These are phyloP conservation scores for Dicerorhinus sumatrensis DNA, from an alignment of 2,113 vertebrate genomes.

Conservation along the genomic window DNA sequence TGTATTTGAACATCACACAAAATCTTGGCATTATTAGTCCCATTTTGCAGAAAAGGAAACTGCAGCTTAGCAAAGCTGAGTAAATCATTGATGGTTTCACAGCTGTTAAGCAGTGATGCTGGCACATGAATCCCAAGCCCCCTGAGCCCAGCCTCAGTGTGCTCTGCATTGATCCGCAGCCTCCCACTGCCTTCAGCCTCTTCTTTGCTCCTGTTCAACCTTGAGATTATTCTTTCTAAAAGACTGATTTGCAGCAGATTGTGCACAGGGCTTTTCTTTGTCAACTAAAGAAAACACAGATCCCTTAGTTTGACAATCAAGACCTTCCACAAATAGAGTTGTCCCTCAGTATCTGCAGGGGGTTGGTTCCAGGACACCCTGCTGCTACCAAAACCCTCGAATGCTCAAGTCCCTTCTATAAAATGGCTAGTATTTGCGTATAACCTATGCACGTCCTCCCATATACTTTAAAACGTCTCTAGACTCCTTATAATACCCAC, in stretches of 20 bases:
- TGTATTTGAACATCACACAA: background rate
- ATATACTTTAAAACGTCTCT: too few relatives aligned
- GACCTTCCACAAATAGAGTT: background rate
- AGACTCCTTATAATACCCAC: too few relatives aligned
- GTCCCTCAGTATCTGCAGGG: too few relatives aligned
- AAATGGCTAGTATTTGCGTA: too few relatives aligned
- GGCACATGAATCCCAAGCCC: background rate
- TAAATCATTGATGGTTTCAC: background rate
- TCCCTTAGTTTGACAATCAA: background rate
- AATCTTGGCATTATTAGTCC: background rate
- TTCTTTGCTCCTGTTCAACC: background rate
- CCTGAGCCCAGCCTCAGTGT: background rate
- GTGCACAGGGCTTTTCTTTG: background rate
- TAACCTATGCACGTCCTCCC: too few relatives aligned
- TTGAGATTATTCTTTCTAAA: background rate
- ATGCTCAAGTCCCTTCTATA: too few relatives aligned
- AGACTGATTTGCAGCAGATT: background rate
- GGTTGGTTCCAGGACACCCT: too few relatives aligned
- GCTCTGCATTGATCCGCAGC: background rate
- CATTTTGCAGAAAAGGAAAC: slow-evolving; percentile 11
- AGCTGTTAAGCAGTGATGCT: background rate
- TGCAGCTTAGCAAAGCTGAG: background rate
- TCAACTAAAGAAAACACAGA: background rate
- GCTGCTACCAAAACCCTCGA: too few relatives aligned
- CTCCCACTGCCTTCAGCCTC: background rate